Evolutionary conservation across 2,113 vertebrate species (phyloP).

Genomic region (Channa maculata): DNA sequence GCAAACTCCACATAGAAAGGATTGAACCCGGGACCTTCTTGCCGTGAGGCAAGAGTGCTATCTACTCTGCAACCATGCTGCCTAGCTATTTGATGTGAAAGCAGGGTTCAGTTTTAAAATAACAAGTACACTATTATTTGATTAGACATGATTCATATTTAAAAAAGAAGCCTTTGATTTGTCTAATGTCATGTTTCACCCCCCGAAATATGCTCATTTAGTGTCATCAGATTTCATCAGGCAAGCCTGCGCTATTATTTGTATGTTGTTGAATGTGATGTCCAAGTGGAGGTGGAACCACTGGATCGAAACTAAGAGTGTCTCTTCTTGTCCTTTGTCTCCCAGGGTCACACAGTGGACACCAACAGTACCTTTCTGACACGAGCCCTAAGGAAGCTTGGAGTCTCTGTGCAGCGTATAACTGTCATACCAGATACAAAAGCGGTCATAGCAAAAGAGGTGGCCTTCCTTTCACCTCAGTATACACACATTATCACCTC

Average conservation of each 20-base stretch:
- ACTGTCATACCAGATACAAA: constrained; percentile 91
- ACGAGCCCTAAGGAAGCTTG: constrained; percentile 87
- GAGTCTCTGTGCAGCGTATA: constrained; percentile 89
- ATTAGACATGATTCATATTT: constrained; percentile 39
- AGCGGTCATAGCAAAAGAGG: constrained; percentile 88
- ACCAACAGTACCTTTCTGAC: constrained; percentile 94
- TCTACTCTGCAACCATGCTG: too few relatives aligned
- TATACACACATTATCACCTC: constrained; percentile 92
- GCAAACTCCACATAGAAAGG: too few relatives aligned
- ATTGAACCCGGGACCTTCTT: too few relatives aligned
- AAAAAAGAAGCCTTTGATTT: constrained; percentile 56
- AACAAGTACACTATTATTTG: constrained; percentile 19
- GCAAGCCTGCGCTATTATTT: constrained; percentile 20
- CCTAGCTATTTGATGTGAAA: constrained; percentile 21
- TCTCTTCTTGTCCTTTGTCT: constrained; percentile 10
- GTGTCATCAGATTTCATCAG: constrained; percentile 30
- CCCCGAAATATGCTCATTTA: not conserved
- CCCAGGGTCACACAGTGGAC: constrained; percentile 92
- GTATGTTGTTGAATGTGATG: constrained; percentile 24
- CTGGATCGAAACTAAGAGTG: not conserved
- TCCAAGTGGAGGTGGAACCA: not conserved
- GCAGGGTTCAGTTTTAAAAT: constrained; percentile 29
- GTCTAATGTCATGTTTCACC: constrained; percentile 29
- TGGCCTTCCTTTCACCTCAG: constrained; percentile 84
- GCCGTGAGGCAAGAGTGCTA: too few relatives aligned